phyloP scores from a whole-genome alignment of 1,140 invertebrate genomes.

The Cheumatopsyche charites region DNA sequence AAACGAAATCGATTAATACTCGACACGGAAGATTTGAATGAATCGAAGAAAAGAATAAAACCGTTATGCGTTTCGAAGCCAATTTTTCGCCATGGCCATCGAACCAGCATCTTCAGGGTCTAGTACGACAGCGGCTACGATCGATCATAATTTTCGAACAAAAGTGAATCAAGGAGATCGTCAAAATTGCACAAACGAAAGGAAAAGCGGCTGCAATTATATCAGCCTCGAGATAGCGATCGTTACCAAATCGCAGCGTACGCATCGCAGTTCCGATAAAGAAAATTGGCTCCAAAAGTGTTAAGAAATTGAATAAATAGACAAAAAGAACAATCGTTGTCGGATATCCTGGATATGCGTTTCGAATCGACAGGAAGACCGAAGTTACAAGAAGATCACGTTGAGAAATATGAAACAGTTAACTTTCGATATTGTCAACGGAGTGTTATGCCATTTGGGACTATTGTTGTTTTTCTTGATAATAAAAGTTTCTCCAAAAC shows the following conservation, averaged over 20 bases:
- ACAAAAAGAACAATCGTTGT: not conserved
- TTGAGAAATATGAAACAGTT: no score
- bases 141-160: constrained; percentile 7
- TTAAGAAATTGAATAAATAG: not conserved
- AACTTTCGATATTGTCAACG: constrained; percentile 1
- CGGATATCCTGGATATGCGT: not conserved
- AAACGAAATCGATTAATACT: no score
- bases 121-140: no score
- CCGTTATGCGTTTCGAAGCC: no score
- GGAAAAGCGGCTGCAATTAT: constrained; percentile 26
- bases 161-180: constrained; percentile 36
- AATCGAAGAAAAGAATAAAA: no score
- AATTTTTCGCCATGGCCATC: no score
- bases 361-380: not conserved
- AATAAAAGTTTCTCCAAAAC: no score
- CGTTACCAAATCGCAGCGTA: constrained; percentile 25
- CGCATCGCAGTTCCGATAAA: not conserved
- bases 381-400: not conserved
- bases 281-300: not conserved
- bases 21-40: no score
- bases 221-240: constrained; percentile 27
- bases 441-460: not conserved
- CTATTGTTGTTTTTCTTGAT: no score
- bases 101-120: no score
- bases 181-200: constrained; percentile 25